Evolutionary conservation across 1,140 invertebrate species (phyloP).

Genomic region (Magallana gigas): DNA sequence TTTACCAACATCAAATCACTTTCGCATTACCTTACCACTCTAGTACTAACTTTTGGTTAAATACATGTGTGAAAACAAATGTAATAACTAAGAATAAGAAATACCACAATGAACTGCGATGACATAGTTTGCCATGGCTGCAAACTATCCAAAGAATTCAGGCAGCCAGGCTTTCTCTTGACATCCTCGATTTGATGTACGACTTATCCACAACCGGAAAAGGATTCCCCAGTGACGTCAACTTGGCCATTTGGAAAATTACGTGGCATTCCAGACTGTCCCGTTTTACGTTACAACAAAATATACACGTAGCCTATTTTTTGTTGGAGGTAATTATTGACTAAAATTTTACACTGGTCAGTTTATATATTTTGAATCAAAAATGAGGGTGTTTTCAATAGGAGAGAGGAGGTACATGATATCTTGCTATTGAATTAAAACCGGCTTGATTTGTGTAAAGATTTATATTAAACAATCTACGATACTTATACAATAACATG

Average conservation of each 20-base stretch:
- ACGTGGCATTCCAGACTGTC: slow-evolving; percentile 57
- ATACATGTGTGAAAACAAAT: background rate
- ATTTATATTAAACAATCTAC: no score
- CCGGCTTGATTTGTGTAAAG: background rate
- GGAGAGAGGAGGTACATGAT: background rate
- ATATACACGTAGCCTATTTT: slow-evolving; percentile 10
- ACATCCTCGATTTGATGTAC: background rate
- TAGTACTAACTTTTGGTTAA: no score
- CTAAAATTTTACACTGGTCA: background rate
- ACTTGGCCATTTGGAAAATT: slow-evolving; percentile 53
- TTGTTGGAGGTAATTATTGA: slow-evolving; percentile 19
- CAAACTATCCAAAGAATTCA: background rate
- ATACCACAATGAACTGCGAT: slow-evolving; percentile 50
- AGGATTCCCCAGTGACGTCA: slow-evolving; percentile 61
- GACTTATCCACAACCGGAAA: slow-evolving; percentile 43
- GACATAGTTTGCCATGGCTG: background rate
- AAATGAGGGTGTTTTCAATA: slow-evolving; percentile 27
- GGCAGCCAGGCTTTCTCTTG: no score
- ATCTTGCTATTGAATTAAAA: background rate
- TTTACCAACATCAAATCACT: no score
- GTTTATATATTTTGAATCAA: background rate
- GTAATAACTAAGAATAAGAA: background rate
- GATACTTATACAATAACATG: no score
- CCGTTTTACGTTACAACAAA: background rate
- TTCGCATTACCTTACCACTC: no score